These are phyloP conservation scores for Tetragonula clypearis DNA, from an alignment of 1,140 invertebrate genomes.

Conservation along the genomic window DNA sequence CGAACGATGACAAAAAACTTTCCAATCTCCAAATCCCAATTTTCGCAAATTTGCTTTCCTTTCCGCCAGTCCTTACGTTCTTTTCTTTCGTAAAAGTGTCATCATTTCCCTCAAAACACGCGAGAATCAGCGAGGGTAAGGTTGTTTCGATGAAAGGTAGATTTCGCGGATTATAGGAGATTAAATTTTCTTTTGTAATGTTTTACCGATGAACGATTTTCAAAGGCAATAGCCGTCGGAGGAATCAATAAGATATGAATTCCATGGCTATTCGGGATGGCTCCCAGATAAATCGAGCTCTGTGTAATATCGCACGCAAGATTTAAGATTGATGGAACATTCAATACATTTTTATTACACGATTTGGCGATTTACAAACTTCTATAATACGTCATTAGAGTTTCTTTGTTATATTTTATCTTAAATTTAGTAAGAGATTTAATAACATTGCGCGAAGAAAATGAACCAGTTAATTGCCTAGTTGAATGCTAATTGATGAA, in stretches of 20 bases:
- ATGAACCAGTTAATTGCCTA: not conserved
- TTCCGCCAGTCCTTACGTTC: not conserved
- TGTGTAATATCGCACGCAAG: not conserved
- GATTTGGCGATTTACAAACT: not conserved
- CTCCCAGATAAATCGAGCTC: not conserved
- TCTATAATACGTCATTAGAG: not conserved
- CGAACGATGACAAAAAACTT: not conserved
- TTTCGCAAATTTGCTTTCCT: not conserved
- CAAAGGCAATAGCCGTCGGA: not conserved
- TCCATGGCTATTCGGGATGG: not conserved
- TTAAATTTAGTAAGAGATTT: not conserved
- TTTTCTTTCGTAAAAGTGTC: not conserved
- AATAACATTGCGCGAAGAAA: not conserved
- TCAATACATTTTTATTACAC: not conserved
- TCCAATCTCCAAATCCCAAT: too few relatives aligned
- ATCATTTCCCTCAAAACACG: not conserved
- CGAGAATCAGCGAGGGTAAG: not conserved
- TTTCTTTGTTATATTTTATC: not conserved
- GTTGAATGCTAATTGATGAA: too few relatives aligned
- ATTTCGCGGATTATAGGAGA: not conserved
- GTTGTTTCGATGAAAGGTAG: not conserved
- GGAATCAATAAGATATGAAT: slow-evolving; percentile 31
- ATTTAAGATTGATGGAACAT: not conserved
- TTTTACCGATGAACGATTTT: not conserved
- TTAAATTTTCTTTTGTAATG: not conserved